Evolutionary conservation across 2,113 vertebrate species (phyloP), one percentile per base, ranked within the genome.

Genomic region (Sylvicapra grimmia): DNA sequence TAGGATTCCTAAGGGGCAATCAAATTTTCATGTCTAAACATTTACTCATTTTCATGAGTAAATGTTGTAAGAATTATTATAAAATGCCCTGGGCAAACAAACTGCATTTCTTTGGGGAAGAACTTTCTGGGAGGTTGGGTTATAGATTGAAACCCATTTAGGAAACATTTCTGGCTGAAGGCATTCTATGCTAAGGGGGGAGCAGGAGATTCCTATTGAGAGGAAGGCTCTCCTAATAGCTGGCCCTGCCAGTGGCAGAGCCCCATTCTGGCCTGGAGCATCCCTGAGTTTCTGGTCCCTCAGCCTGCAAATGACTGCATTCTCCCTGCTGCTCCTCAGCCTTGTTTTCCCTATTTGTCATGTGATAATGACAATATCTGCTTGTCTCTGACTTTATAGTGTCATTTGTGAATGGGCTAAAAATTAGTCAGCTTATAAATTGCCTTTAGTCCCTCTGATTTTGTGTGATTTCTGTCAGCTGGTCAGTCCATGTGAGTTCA

Each of bases 341-440:
- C 11, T 93, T 47, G 6, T 47, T 80, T 95, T 89, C 56, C 23
- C 29, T 93, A 36, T 77, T 87, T 86, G 31, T 89, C 54, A 31
- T 27, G 27, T 36, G 59, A n/a, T 65, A 72, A 54, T 87, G 80
- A 83, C 27, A 89, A 25, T 80, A 54, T 84, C 25, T 87, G 27
- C 29, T 94, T 25, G 72, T 77, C 5, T 80, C 82, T 36, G 90
- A 86, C 44, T 80, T 96, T 85, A 61, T 44, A 79, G 58, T 91
- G 31, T 89, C 63, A 44, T 94, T 86, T 63, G 40, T 72, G 84
- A 33, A 61, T 47, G 16, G 63, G 25, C n/a, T 79, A 79, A 95
- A 92, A 56, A 87, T 75, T 92, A 96, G 31, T 89, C 44, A 72
- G 75, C 51, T 61, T 96, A 92, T 96, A 92, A 89, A 96, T 91